These are phyloP conservation scores for Natrix natrix DNA, from an alignment of 2,797 vertebrate species.

Conservation along the genomic window DNA sequence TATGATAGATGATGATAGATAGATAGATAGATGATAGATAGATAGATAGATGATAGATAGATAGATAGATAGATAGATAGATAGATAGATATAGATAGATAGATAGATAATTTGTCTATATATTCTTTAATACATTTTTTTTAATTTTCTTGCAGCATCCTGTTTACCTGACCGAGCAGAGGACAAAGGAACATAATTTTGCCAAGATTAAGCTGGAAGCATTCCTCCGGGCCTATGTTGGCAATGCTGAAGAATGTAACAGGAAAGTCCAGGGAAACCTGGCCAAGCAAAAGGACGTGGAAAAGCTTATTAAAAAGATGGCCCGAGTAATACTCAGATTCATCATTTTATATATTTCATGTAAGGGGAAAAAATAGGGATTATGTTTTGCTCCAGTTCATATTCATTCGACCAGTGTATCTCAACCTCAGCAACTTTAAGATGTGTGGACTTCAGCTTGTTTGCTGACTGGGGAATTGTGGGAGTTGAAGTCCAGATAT, in stretches of 20 bases:
- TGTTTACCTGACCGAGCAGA: neutral
- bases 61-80: too few relatives aligned
- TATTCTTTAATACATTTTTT: neutral
- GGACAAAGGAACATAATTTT: conserved; percentile 35
- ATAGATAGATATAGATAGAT: neutral
- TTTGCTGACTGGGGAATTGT: neutral
- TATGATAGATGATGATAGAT: too few relatives aligned
- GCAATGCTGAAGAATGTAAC: conserved; percentile 14
- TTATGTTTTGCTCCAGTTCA: neutral
- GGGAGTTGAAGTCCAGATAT: neutral
- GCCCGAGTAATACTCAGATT: conserved; percentile 14
- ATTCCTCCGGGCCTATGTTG: conserved; percentile 16
- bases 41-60: too few relatives aligned
- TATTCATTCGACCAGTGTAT: neutral
- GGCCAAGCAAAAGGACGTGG: conserved; percentile 19
- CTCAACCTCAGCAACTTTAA: neutral
- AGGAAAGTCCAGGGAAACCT: conserved; percentile 17
- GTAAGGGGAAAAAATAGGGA: neutral
- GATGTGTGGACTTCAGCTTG: neutral
- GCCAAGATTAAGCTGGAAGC: conserved; percentile 36
- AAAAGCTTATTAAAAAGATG: conserved; percentile 44
- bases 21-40: too few relatives aligned
- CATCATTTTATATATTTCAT: neutral
- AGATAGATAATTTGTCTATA: neutral
- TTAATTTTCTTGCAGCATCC: conserved; percentile 13